phyloP scores from a whole-genome alignment of 2,888 invertebrate genomes.

The Ophion ventricosus region DNA sequence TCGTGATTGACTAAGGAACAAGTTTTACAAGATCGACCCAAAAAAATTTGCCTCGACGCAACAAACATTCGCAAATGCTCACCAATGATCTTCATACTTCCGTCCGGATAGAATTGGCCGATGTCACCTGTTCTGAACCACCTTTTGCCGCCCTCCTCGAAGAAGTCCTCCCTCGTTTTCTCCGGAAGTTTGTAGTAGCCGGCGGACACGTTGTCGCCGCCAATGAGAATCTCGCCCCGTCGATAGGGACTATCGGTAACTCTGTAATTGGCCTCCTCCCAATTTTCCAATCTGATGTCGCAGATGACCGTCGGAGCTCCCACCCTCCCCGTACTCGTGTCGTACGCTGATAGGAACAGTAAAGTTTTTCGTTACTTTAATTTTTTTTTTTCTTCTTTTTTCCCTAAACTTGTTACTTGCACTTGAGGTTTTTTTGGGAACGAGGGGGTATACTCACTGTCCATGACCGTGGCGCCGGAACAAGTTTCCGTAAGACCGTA shows the following conservation, averaged over 20 bases:
- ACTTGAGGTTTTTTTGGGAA: not conserved
- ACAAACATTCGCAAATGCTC: constrained; percentile 70
- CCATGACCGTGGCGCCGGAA: constrained; percentile 95
- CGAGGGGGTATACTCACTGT: constrained; percentile 85
- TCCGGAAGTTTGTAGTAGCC: constrained; percentile 97
- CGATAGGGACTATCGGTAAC: constrained; percentile 94
- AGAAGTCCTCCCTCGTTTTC: constrained; percentile 96
- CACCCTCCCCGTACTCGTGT: constrained; percentile 92
- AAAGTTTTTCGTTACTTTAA: not conserved
- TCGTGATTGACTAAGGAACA: too few species aligned
- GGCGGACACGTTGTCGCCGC: constrained; percentile 95
- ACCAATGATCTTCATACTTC: constrained; percentile 98
- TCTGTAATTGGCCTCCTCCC: constrained; percentile 97
- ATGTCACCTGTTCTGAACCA: constrained; percentile 99
- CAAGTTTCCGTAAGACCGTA: constrained; percentile 99
- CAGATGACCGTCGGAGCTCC: constrained; percentile 94
- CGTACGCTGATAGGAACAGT: constrained; percentile 80
- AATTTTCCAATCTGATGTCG: constrained; percentile 94
- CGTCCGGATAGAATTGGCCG: constrained; percentile 96
- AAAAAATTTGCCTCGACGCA: too few species aligned
- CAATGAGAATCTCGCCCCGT: constrained; percentile 92
- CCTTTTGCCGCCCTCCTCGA: constrained; percentile 90
- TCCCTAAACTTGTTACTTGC: too few species aligned
- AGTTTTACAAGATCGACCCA: too few species aligned
- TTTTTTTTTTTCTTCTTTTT: too few species aligned